Evolutionary conservation across 53 echinoderm and acorn worm species (phyloP).

Genomic region (Temnopleurus reevesii): DNA sequence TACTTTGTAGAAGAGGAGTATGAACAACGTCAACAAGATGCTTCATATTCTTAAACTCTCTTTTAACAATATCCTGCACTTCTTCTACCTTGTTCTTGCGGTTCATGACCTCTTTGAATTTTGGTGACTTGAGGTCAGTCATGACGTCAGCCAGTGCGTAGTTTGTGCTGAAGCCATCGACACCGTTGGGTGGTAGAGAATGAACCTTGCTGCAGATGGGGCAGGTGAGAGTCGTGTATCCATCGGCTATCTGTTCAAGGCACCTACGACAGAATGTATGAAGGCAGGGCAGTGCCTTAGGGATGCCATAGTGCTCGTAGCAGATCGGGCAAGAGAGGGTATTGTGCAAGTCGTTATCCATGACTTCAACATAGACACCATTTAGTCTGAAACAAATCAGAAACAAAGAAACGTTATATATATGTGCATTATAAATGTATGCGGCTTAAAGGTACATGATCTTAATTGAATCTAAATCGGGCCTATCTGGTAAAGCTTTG

Average conservation of each 20-base stretch:
- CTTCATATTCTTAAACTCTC: conserved; percentile 33
- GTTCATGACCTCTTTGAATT: conserved; percentile 35
- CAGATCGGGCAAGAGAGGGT: conserved; percentile 46
- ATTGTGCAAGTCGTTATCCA: conserved; percentile 22
- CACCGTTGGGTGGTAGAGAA: not conserved
- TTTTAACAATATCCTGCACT: not conserved
- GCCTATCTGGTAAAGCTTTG: too few species aligned
- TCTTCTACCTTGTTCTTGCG: not conserved
- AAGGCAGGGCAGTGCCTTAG: conserved; percentile 49
- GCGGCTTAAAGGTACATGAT: too few species aligned
- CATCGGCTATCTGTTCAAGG: not conserved
- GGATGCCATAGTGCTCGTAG: conserved; percentile 32
- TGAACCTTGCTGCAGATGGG: conserved; percentile 7
- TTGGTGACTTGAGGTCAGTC: conserved; percentile 37
- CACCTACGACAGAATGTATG: conserved; percentile 53
- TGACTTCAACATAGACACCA: not conserved
- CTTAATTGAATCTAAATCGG: not conserved
- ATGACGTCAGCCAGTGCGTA: conserved; percentile 38
- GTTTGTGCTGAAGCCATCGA: not conserved
- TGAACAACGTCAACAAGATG: conserved; percentile 49
- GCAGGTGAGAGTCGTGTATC: conserved; percentile 23
- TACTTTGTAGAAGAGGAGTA: conserved; percentile 31
- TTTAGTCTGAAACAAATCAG: not conserved
- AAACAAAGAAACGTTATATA: not conserved
- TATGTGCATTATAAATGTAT: not conserved